Conservation (phyloP, 2,113 vertebrate genomes). For the rabbit (Oryctolagus cuniculus) region mOryCun1.1 NC_091443.1:67077501-67078000, state of each 20-base stretch:
- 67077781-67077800: background rate
- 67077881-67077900: background rate
- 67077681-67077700: background rate
- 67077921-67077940: background rate
- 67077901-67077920: background rate
- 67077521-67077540: background rate
- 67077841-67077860: background rate
- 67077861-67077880: background rate
- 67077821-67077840: background rate
- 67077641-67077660: no score
- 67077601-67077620: background rate
- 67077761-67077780: background rate
- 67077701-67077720: background rate
- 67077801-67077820: background rate
- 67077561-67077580: background rate
- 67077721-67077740: background rate
- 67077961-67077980: background rate
- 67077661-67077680: background rate
- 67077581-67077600: background rate
- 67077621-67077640: no score
- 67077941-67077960: background rate
- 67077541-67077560: background rate
- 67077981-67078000: background rate
- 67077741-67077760: background rate
- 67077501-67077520: background rate